phyloP scores from a whole-genome alignment of 2,888 invertebrate species.

The Nipponacmea schrenckii region DNA sequence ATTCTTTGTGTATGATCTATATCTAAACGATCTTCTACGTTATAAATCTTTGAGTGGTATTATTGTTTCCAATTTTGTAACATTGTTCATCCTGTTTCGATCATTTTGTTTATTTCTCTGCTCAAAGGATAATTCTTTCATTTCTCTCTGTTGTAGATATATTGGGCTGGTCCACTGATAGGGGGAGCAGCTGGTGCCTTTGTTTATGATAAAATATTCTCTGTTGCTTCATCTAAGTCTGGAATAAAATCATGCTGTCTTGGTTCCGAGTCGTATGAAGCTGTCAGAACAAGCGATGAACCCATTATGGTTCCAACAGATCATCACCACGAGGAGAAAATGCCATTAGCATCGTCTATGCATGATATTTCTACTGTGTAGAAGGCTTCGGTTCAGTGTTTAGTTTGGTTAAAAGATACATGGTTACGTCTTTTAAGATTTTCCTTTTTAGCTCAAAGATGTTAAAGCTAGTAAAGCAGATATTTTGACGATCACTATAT shows the following conservation, averaged over 20 bases:
- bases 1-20: too few species aligned
- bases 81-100: too few species aligned
- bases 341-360: neutral
- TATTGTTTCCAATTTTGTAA: too few species aligned
- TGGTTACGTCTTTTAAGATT: too few species aligned
- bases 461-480: too few species aligned
- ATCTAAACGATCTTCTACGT: too few species aligned
- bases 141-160: conserved; percentile 34
- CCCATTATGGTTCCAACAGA: neutral
- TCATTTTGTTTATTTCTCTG: too few species aligned
- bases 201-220: conserved; percentile 41
- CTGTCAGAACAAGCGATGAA: conserved; percentile 10
- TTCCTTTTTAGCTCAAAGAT: too few species aligned
- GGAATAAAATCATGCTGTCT: conserved; percentile 11
- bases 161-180: conserved; percentile 47
- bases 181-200: conserved; percentile 41
- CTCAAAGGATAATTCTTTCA: neutral
- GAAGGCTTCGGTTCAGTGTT: too few species aligned
- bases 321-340: neutral
- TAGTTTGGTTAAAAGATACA: too few species aligned
- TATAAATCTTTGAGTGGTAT: too few species aligned
- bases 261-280: conserved; percentile 6
- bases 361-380: neutral
- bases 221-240: conserved; percentile 22
- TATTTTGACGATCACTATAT: too few species aligned